These are phyloP conservation scores for Drosophila persimilis DNA, from an alignment of 1,140 invertebrate species.

Conservation along the genomic window DNA sequence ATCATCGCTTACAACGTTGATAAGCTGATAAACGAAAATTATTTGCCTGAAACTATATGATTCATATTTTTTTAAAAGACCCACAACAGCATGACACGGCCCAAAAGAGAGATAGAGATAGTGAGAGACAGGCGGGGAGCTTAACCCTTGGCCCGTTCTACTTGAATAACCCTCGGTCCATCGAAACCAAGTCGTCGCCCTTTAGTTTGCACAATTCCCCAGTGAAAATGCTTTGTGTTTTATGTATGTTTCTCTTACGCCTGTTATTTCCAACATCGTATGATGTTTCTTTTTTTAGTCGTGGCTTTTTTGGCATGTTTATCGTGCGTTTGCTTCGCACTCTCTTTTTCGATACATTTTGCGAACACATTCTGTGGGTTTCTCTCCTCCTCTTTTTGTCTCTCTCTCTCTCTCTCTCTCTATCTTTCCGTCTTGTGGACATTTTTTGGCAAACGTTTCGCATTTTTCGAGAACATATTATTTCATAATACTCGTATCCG, in stretches of 20 bases:
- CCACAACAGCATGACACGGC: slow-evolving; percentile 6
- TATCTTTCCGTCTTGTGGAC: slow-evolving; percentile 22
- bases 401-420: neutral
- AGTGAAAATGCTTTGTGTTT: slow-evolving; percentile 5
- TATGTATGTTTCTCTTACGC: slow-evolving; percentile 29
- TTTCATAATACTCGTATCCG: slow-evolving; percentile 28
- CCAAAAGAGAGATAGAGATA: slow-evolving; percentile 9
- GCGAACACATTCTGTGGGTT: slow-evolving; percentile 36
- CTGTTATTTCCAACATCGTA: slow-evolving; percentile 71
- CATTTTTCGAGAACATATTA: slow-evolving; percentile 41
- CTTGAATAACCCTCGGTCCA: slow-evolving; percentile 32
- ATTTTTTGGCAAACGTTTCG: slow-evolving; percentile 49
- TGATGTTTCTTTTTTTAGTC: slow-evolving; percentile 65
- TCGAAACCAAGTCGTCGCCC: slow-evolving; percentile 44
- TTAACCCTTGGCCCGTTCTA: slow-evolving; percentile 6
- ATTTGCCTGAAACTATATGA: neutral
- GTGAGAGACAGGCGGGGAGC: neutral
- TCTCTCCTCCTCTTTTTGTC: slow-evolving; percentile 7
- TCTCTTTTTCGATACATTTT: slow-evolving; percentile 43
- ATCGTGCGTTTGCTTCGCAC: slow-evolving; percentile 50
- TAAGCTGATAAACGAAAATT: slow-evolving; percentile 15
- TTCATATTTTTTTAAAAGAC: slow-evolving; percentile 2
- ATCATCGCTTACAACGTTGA: slow-evolving; percentile 25
- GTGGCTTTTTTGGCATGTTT: slow-evolving; percentile 54
- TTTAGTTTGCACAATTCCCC: slow-evolving; percentile 47